Evolutionary conservation across 2,797 vertebrate species (phyloP), one percentile per base, ranked within the genome.

Genomic region (Myotis findleyi): DNA sequence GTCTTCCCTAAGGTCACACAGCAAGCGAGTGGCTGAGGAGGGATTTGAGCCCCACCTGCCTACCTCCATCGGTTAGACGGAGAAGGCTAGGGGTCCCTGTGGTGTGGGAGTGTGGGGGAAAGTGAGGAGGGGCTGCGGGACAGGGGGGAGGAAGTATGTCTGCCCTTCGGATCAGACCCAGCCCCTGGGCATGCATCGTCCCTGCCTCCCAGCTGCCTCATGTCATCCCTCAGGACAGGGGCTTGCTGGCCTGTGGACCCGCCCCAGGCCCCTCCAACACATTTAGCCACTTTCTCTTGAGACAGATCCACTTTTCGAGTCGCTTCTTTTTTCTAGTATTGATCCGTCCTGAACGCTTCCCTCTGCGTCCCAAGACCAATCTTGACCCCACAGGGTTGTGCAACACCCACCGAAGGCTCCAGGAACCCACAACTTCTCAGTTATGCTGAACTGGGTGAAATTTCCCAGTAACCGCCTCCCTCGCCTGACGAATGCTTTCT

Each of bases 381-480:
- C 84, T 36, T 75, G 55, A 68, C 92, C 87, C 89, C 36, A 6
- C 25, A 41, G 30, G 64, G 5, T 95, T 95, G 85, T 8, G 44
- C 33, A 97, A 96, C 66, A 8, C 69, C 62, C 75, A 2, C 8
- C 0, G 4, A 59, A 66, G 87, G 2, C 82, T 94, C 64, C 94
- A 94, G 90, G 75, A 94, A 96, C 92, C 93, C 92, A 1, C 95
- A 93, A 92, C 95, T 96, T 97, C 96, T 96, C 96, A 91, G 87
- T 95, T 95, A 68, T 92, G 94, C 97, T 96, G 95, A 94, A 90
- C 79, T 11, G 89, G 25, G 95, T 41, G 94, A 96, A 92, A 91
- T 96, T 97, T 97, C 95, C 97, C 96, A 97, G 96, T 94, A 97
- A 75, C 53, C 72, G 6, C 96, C 92, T 86, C 97, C 93, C 76